Base-by-base conservation (phyloP, 2,888 invertebrate genomes). In the Ormyrus pomaceus region DNA sequence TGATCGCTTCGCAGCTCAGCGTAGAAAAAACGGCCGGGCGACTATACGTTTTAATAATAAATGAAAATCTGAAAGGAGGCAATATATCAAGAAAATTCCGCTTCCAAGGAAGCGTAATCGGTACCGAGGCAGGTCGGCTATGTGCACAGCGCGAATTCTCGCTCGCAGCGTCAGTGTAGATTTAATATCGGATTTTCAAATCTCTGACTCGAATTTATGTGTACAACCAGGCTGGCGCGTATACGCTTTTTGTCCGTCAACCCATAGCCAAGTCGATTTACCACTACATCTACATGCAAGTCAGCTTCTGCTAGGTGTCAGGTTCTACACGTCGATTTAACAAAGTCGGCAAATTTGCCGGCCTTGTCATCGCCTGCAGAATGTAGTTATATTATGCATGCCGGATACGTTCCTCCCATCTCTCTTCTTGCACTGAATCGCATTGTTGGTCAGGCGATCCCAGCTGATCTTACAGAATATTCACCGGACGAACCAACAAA, bases 351-450 rank as follows among this genome's bases (percentile, higher is more conserved):
- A 55, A 83, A 65, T 56, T 51, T 59, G 61, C 50, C 13, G 56
- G 7, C 13, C 6, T 13, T 48, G 10, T 71, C 71, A 45, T 19
- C 7, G 19, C 8, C 71, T 5, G 46, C 77, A 84, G 85, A 86
- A 86, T 86, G 86, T 86, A 85, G 86, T 86, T 85, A 86, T 34
- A 34, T 86, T 86, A 86, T 86, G 84, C 85, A 75, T 79, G 80
- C 82, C 81, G 74, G 77, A 83, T 69, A 79, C 51, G 76, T 77
- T 48, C 53, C 7, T 11, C 34, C 61, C n/a, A 6, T 48, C 13
- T n/a, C 11, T 45, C 5, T n/a, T 48, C 34, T 13, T 6, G n/a
- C 55, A 56, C 13, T 45, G 51, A 48, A 13, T 61, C 68, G 69
- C 19, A 62, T 64, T 55, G 56, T 66, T 68, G 85, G 85, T 84